phyloP scores from a whole-genome alignment of 1,140 invertebrate species.

The Tribolium madens region DNA sequence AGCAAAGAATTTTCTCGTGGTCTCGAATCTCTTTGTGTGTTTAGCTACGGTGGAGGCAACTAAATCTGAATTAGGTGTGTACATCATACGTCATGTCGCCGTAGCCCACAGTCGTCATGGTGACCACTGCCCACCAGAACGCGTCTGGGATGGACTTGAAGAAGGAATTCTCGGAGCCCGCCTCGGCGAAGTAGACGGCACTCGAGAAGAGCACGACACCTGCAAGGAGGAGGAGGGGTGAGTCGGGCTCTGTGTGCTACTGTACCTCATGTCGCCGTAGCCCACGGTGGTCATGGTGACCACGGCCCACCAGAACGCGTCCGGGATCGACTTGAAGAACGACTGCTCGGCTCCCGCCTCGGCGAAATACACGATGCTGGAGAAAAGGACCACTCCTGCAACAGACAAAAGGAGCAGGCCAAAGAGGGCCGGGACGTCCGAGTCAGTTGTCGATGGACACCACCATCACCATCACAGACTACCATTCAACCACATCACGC shows the following conservation, averaged over 20 bases:
- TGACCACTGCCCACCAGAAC: constrained; percentile 99
- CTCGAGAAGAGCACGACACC: constrained; percentile 99
- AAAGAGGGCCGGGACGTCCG: constrained; percentile 9
- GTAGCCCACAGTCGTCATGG: constrained; percentile 99
- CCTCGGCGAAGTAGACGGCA: constrained; percentile 98
- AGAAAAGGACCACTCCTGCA: constrained; percentile 97
- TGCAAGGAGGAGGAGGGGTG: constrained; percentile 73
- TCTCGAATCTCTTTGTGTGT: constrained; percentile 48
- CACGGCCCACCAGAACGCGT: constrained; percentile 97
- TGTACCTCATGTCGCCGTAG: constrained; percentile 97
- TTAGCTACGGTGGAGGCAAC: constrained; percentile 64
- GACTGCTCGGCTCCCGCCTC: constrained; percentile 96
- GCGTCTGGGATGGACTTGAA: constrained; percentile 99
- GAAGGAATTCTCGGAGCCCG: constrained; percentile 96
- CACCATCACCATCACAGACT: constrained; percentile 8
- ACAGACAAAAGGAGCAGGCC: constrained; percentile 60
- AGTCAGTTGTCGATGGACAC: constrained; percentile 2
- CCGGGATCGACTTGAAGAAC: constrained; percentile 97
- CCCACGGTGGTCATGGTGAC: constrained; percentile 96
- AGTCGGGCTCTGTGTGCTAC: constrained; percentile 59
- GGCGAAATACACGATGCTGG: constrained; percentile 98
- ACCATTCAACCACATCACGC: not conserved
- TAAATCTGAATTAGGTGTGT: constrained; percentile 78
- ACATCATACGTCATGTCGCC: constrained; percentile 99
- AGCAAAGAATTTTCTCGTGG: constrained; percentile 64